Conservation (phyloP, 2,888 invertebrate species). For the Prosopocoilus inquinatus region DNA sequence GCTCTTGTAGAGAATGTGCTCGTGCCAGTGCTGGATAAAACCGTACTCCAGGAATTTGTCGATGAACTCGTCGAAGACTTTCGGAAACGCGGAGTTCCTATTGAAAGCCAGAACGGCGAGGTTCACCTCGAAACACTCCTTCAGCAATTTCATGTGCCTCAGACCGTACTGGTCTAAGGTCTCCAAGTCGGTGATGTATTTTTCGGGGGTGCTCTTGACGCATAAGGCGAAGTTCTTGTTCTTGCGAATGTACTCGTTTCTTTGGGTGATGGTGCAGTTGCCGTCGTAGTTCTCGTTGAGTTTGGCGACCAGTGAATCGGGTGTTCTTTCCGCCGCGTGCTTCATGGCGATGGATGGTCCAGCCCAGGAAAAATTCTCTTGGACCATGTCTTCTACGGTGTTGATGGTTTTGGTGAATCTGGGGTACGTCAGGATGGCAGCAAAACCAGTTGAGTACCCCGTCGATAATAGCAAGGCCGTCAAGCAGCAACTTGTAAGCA, state of each 20-base stretch:
- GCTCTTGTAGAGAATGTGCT: conserved; percentile 1
- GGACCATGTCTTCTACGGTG: conserved; percentile 14
- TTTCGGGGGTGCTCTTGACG: conserved; percentile 20
- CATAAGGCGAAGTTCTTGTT: conserved; percentile 21
- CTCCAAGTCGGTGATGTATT: conserved; percentile 23
- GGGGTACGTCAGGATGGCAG: conserved; percentile 16
- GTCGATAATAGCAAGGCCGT: conserved; percentile 14
- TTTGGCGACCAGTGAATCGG: background rate
- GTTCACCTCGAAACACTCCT: conserved; percentile 24
- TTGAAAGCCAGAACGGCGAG: conserved; percentile 27
- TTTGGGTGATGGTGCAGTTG: conserved; percentile 2
- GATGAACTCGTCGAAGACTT: conserved; percentile 12
- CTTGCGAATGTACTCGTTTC: conserved; percentile 4
- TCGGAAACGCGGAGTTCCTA: conserved; percentile 28
- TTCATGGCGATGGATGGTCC: conserved; percentile 5
- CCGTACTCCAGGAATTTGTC: conserved; percentile 12
- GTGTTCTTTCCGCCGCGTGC: conserved; percentile 2
- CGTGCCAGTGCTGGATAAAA: conserved; percentile 10
- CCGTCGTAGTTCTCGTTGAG: conserved; percentile 13
- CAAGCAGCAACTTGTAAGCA: conserved; percentile 12
- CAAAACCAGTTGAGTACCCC: conserved; percentile 16
- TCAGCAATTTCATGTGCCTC: conserved; percentile 21
- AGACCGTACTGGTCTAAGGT: conserved; percentile 23
- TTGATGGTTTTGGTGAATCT: conserved; percentile 11
- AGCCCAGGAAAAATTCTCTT: conserved; percentile 16